phyloP scores from a whole-genome alignment of 2,888 invertebrate species.

The Caenorhabditis becei region DNA sequence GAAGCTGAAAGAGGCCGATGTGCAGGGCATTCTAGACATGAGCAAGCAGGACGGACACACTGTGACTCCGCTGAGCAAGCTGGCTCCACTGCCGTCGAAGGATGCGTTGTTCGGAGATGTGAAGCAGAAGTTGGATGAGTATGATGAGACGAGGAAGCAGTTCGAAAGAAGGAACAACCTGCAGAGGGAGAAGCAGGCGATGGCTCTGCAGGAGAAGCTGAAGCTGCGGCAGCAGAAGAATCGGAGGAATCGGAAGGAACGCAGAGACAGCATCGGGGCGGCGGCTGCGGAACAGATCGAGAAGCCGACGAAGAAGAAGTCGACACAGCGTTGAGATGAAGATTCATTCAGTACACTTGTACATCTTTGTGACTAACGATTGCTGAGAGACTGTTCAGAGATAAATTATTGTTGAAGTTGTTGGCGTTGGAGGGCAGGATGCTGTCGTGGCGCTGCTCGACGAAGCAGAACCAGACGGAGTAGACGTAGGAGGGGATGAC shows the following conservation, averaged over 20 bases:
- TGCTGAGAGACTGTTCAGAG: constrained; percentile 34
- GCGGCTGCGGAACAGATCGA: not conserved
- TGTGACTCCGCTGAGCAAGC: constrained; percentile 81
- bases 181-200: constrained; percentile 76
- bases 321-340: constrained; percentile 12
- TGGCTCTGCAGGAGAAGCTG: constrained; percentile 79
- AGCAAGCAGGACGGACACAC: constrained; percentile 77
- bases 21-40: constrained; percentile 76
- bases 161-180: constrained; percentile 75
- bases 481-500: constrained; percentile 37
- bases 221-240: constrained; percentile 74
- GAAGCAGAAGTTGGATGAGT: constrained; percentile 77
- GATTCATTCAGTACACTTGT: constrained; percentile 42
- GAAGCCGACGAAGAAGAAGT: constrained; percentile 33
- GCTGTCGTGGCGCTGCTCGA: constrained; percentile 33
- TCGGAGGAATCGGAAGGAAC: constrained; percentile 65
- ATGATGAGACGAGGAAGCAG: constrained; percentile 75
- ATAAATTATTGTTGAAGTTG: constrained; percentile 37
- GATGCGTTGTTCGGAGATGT: constrained; percentile 83
- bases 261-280: constrained; percentile 50
- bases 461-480: constrained; percentile 50
- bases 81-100: constrained; percentile 83
- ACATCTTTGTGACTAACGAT: constrained; percentile 43
- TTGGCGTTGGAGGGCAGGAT: constrained; percentile 24
- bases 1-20: constrained; percentile 71